Percentiles rank a stretch among this genome's conserved stretches.
Evolutionary conservation across 2,888 invertebrate genomes (phyloP).

Genomic region (Eristalis pertinax): DNA sequence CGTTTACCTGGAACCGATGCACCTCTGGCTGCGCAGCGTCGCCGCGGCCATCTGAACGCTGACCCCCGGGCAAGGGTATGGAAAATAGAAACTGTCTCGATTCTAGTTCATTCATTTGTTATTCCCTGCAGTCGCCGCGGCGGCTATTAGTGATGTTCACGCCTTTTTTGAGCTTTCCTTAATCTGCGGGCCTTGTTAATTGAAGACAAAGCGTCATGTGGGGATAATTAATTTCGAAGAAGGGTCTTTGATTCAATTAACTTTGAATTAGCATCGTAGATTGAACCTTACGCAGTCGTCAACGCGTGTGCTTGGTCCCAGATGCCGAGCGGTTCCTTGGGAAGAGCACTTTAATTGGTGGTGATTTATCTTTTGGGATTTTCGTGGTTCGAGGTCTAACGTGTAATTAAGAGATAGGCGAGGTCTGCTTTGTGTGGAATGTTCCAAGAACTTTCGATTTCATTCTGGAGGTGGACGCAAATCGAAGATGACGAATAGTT

Average conservation of each 20-base stretch:
- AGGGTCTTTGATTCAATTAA: conserved; percentile 28
- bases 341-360: conserved; percentile 5
- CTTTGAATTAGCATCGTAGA: conserved; percentile 27
- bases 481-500: not conserved
- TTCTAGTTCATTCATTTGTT: conserved; percentile 13
- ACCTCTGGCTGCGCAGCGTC: not conserved
- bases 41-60: not conserved
- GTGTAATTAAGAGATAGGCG: conserved; percentile 22
- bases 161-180: conserved; percentile 9
- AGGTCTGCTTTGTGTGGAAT: not conserved
- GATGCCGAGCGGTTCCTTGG: conserved; percentile 1
- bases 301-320: not conserved
- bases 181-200: conserved; percentile 3
- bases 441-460: conserved; percentile 1
- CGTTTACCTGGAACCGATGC: not conserved
- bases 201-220: conserved; percentile 1
- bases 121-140: not conserved
- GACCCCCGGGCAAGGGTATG: not conserved
- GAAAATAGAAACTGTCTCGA: conserved; percentile 10
- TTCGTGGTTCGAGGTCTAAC: not conserved
- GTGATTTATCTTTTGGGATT: conserved; percentile 21
- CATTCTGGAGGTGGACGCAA: not conserved
- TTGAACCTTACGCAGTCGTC: conserved; percentile 11
- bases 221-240: conserved; percentile 28
- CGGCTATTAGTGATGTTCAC: conserved; percentile 2